A percentile compares a stretch with the other conserved stretches of the same genome.
These are phyloP conservation scores for Zoanthus solanderi DNA, from an alignment of 92 coral and sea anemone genomes.

Conservation along the genomic window DNA sequence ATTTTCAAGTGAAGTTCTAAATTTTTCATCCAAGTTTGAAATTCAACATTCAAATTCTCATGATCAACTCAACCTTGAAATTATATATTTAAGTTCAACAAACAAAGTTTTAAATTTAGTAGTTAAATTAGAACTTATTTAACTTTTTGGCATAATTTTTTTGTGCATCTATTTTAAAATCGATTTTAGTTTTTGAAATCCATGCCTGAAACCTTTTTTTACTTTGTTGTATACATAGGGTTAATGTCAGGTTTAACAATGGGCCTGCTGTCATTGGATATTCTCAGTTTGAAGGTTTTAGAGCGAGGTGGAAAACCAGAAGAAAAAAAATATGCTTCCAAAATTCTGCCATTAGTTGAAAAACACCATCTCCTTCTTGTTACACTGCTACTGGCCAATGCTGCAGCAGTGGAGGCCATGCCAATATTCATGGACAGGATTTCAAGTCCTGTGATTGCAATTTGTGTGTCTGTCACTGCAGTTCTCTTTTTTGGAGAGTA, in stretches of 20 bases:
- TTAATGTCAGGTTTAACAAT: constrained; percentile 96
- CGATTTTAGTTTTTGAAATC: no score
- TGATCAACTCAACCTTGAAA: no score
- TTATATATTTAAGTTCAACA: no score
- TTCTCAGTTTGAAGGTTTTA: constrained; percentile 93
- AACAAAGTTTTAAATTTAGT: no score
- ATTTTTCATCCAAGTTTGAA: no score
- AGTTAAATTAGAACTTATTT: no score
- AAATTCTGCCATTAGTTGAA: constrained; percentile 89
- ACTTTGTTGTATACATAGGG: constrained; percentile 53
- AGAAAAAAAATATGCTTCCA: constrained; percentile 83
- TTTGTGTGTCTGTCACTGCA: constrained; percentile 96
- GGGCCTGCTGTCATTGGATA: constrained; percentile 95
- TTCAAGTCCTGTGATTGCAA: constrained; percentile 90
- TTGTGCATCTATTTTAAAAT: no score
- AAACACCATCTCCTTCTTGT: constrained; percentile 92
- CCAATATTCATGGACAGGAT: constrained; percentile 96
- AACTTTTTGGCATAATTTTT: no score
- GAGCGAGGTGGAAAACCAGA: constrained; percentile 91
- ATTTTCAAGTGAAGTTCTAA: no score
- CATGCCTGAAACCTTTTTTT: not conserved
- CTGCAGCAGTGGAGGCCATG: constrained; percentile 97
- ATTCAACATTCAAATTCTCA: no score
- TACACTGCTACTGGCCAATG: constrained; percentile 92
- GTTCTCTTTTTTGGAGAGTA: constrained; percentile 99